These are phyloP conservation scores for Gallinago paraguaiae DNA, from an alignment of 2,113 vertebrate genomes.

Conservation along the genomic window DNA sequence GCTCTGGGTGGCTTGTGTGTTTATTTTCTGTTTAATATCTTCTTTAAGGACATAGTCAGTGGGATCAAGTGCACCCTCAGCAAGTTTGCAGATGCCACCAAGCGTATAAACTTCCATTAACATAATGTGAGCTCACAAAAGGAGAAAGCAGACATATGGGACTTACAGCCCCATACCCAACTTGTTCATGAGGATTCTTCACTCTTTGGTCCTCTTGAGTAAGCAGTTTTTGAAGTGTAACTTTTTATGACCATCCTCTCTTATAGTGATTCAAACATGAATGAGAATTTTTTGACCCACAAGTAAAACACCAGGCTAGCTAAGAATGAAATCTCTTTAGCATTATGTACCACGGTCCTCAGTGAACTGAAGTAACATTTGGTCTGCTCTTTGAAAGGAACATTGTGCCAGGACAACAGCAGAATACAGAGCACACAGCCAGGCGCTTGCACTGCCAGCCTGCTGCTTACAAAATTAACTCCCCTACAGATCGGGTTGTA, in stretches of 20 bases:
- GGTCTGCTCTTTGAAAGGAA: background rate
- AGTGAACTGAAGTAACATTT: background rate
- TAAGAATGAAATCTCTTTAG: background rate
- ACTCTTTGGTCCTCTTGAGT: background rate
- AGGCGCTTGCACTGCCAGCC: background rate
- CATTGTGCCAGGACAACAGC: background rate
- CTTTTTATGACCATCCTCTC: background rate
- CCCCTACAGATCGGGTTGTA: background rate
- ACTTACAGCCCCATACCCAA: no score
- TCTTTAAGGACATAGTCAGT: background rate
- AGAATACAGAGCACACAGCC: background rate
- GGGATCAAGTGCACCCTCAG: background rate
- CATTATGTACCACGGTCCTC: background rate
- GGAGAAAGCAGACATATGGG: background rate
- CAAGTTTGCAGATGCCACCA: background rate
- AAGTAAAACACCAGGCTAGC: background rate
- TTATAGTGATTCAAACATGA: background rate
- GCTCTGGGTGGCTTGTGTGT: background rate
- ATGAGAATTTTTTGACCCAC: background rate
- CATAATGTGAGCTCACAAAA: background rate
- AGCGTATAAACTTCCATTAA: background rate
- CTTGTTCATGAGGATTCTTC: accelerated
- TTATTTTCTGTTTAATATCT: background rate
- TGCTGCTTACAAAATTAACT: background rate
- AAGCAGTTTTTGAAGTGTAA: background rate